A percentile compares a stretch with the other conserved stretches of the same genome.
Evolutionary conservation across 1,140 invertebrate genomes (phyloP).

Genomic region (Monochamus saltuarius): DNA sequence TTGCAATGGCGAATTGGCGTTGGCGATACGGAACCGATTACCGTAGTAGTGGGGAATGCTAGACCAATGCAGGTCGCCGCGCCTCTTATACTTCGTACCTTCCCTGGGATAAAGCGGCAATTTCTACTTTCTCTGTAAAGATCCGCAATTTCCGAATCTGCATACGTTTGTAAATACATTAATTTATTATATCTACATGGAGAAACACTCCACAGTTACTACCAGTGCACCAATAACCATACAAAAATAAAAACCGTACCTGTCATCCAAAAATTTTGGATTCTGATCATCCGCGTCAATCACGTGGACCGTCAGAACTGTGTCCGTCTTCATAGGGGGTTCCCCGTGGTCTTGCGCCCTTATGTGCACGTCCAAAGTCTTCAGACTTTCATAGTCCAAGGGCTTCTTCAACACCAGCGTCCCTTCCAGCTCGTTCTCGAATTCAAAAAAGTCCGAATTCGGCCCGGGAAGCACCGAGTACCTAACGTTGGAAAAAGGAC

Average conservation of each 20-base stretch:
- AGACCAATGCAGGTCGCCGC: too few species aligned
- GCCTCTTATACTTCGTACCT: too few species aligned
- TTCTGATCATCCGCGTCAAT: constrained; percentile 93
- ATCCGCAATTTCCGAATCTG: too few species aligned
- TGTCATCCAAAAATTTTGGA: constrained; percentile 56
- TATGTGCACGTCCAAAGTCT: constrained; percentile 77
- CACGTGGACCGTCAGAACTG: constrained; percentile 74
- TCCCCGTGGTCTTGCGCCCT: constrained; percentile 83
- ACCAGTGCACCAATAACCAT: too few species aligned
- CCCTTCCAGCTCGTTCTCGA: constrained; percentile 83
- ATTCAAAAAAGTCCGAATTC: constrained; percentile 78
- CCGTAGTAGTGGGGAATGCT: too few species aligned
- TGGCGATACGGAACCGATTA: too few species aligned
- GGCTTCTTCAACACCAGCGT: constrained; percentile 77
- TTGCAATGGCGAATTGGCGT: too few species aligned
- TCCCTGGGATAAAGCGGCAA: too few species aligned
- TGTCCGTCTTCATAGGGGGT: constrained; percentile 73
- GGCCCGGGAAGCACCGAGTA: constrained; percentile 79
- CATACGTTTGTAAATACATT: too few species aligned
- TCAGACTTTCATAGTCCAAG: constrained; percentile 81
- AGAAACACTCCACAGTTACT: too few species aligned
- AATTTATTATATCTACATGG: too few species aligned
- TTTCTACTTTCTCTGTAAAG: too few species aligned
- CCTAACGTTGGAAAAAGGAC: constrained; percentile 84
- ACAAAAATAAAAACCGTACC: background rate